These are phyloP conservation scores for Phymastichus coffea DNA, from an alignment of 1,140 invertebrate species.

Conservation along the genomic window DNA sequence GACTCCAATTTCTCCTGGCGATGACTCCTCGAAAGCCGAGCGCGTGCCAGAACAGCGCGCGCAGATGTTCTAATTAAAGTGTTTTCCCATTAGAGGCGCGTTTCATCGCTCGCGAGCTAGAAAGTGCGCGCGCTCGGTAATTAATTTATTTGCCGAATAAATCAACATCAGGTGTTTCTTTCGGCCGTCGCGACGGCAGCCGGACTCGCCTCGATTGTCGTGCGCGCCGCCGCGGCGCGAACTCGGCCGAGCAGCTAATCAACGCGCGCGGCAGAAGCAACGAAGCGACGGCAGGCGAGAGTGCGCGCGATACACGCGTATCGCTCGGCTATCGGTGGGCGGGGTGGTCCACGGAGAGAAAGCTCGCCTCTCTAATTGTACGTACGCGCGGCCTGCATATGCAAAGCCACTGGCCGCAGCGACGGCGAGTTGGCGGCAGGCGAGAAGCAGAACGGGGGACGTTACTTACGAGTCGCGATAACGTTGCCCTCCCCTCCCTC, in stretches of 20 bases:
- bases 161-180: conserved; percentile 14
- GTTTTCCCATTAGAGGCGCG: not conserved
- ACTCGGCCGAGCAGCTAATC: too few relatives aligned
- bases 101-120: conserved; percentile 20
- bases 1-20: not conserved
- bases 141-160: conserved; percentile 26
- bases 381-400: not conserved
- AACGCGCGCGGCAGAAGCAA: conserved; percentile 20
- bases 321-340: too few relatives aligned
- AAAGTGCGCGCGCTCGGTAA: conserved; percentile 10
- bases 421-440: conserved; percentile 10
- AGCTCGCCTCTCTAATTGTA: conserved; percentile 33
- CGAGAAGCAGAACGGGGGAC: conserved; percentile 15
- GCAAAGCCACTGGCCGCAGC: conserved; percentile 1
- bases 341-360: conserved; percentile 48
- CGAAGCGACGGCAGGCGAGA: not conserved
- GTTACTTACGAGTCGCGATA: conserved; percentile 28
- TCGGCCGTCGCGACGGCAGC: not conserved
- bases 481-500: too few relatives aligned
- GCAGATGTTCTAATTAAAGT: conserved; percentile 27
- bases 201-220: too few relatives aligned
- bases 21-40: conserved; percentile 3
- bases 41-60: not conserved
- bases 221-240: too few relatives aligned
- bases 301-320: too few relatives aligned